These are phyloP conservation scores for Megathymus violae DNA, from an alignment of 1,140 invertebrate genomes.

Conservation along the genomic window DNA sequence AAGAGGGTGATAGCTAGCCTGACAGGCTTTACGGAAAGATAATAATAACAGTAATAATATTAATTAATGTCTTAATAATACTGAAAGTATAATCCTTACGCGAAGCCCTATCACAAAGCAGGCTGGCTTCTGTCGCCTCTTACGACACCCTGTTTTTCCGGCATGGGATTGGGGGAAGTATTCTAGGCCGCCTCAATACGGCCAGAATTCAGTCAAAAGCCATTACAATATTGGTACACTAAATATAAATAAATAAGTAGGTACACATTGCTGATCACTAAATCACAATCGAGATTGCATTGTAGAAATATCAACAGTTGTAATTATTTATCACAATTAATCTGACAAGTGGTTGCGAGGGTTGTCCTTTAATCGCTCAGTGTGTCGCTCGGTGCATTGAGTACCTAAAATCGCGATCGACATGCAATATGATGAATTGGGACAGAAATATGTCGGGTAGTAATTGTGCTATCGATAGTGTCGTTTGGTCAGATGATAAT, in stretches of 20 bases:
- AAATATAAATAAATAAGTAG: neutral
- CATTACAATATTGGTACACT: neutral
- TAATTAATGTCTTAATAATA: too few relatives aligned
- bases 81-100: too few relatives aligned
- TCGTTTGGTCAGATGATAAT: constrained; percentile 29
- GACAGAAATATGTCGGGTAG: constrained; percentile 37
- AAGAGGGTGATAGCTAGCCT: too few relatives aligned
- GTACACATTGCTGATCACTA: neutral
- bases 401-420: constrained; percentile 43
- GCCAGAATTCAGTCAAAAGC: too few relatives aligned
- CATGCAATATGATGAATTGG: constrained; percentile 52
- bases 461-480: constrained; percentile 42
- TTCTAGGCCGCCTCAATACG: too few relatives aligned
- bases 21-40: too few relatives aligned
- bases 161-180: too few relatives aligned
- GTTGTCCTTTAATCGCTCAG: constrained; percentile 9
- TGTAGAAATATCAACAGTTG: neutral
- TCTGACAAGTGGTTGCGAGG: constrained; percentile 7
- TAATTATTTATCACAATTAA: constrained; percentile 12
- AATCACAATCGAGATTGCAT: neutral
- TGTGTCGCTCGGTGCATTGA: neutral
- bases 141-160: too few relatives aligned
- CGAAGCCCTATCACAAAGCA: too few relatives aligned
- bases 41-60: too few relatives aligned
- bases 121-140: too few relatives aligned